Conservation (phyloP, 2,113 vertebrate genomes). For the Aphelocoma coerulescens region DNA sequence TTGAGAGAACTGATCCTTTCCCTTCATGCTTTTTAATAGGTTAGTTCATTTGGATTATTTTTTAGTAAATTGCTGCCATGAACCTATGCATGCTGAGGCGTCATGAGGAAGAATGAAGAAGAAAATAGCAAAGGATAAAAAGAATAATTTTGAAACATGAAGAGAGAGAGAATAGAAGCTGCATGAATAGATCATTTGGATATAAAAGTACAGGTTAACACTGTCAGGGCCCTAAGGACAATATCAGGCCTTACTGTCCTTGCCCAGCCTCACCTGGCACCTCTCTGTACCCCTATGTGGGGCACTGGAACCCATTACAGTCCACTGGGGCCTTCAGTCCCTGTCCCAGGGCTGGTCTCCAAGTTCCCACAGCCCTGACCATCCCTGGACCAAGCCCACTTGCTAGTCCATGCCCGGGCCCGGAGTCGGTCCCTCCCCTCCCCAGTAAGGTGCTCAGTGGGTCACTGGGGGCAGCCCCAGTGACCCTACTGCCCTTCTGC, state of each 20-base stretch:
- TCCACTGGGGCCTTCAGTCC: fast-evolving
- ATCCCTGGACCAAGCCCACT: too few relatives aligned
- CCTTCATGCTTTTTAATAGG: neutral
- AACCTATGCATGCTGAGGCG: neutral
- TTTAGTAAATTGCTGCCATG: neutral
- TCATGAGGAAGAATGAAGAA: neutral
- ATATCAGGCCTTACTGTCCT: neutral
- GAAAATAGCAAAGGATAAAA: neutral
- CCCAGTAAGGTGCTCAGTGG: fast-evolving
- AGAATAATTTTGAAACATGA: neutral
- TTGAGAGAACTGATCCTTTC: neutral
- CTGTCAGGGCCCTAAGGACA: neutral
- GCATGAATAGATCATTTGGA: neutral
- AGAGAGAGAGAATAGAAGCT: neutral
- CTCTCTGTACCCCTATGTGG: neutral
- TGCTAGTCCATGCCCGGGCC: fast-evolving
- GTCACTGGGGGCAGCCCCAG: too few relatives aligned
- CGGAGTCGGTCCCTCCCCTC: neutral
- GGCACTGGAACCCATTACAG: neutral
- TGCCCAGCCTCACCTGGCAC: neutral
- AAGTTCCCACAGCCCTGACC: neutral
- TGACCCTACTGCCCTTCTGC: fast-evolving
- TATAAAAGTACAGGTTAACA: neutral
- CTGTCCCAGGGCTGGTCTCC: neutral
- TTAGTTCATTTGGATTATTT: neutral